Evolutionary conservation across 2,113 vertebrate genomes (phyloP).

Genomic region (Dipodomys merriami): DNA sequence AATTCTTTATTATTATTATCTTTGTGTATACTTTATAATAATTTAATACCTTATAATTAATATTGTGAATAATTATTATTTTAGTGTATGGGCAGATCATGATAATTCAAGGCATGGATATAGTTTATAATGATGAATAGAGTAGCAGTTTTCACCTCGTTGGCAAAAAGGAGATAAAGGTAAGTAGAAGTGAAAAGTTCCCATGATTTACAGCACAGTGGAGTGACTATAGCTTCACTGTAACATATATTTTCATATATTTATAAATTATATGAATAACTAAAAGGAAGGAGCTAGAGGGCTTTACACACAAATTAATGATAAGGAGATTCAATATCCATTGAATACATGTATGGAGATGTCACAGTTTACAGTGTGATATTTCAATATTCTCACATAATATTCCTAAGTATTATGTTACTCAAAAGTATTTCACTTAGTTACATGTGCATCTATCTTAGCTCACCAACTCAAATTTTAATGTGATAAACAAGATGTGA

Average conservation of each 20-base stretch:
- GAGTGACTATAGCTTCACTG: neutral
- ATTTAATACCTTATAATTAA: neutral
- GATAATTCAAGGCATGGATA: neutral
- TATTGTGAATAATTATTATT: neutral
- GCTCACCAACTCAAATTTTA: neutral
- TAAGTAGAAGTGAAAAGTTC: neutral
- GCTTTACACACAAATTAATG: neutral
- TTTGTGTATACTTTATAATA: neutral
- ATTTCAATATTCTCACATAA: no score
- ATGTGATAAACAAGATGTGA: neutral
- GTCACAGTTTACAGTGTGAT: neutral
- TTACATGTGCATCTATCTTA: neutral
- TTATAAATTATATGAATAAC: neutral
- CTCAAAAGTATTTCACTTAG: neutral
- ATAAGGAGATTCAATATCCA: neutral
- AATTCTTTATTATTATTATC: neutral
- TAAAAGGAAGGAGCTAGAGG: neutral
- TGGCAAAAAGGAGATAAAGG: neutral
- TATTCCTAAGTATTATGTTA: neutral
- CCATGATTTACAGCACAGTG: neutral
- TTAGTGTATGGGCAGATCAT: neutral
- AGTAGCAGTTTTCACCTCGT: neutral
- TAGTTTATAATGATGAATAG: neutral
- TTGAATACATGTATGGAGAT: neutral
- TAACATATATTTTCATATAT: neutral